Conservation (phyloP, 1,140 invertebrate species). For the Cotesia chilonis region DNA sequence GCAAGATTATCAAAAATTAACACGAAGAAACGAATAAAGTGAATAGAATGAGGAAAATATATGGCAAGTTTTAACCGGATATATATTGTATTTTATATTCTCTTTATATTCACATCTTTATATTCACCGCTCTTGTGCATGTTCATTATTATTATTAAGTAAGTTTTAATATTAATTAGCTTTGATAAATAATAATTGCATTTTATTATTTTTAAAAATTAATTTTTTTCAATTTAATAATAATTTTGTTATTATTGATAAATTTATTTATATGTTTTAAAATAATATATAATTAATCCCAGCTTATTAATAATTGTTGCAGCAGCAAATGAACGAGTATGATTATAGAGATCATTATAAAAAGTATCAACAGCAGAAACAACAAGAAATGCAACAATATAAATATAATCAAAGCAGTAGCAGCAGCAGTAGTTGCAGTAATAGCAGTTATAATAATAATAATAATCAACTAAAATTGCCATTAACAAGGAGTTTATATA, state of each 20-base stretch:
- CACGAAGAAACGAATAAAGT: neutral
- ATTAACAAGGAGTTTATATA: conserved; percentile 58
- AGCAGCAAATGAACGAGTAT: conserved; percentile 62
- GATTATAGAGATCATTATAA: conserved; percentile 65
- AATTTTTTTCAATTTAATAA: neutral
- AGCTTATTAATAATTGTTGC: conserved; percentile 54
- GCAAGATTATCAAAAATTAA: neutral
- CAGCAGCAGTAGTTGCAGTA: conserved; percentile 55
- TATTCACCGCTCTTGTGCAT: conserved; percentile 51
- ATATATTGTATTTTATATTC: conserved; percentile 54
- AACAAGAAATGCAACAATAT: conserved; percentile 63
- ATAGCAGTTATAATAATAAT: conserved; percentile 37
- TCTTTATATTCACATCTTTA: too few relatives aligned
- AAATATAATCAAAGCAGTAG: conserved; percentile 62
- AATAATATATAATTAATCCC: neutral
- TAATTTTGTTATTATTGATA: neutral
- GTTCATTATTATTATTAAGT: conserved; percentile 50
- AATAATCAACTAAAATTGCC: conserved; percentile 59
- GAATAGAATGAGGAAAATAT: conserved; percentile 30
- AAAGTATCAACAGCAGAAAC: conserved; percentile 53
- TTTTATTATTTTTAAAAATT: neutral
- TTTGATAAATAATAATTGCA: conserved; percentile 21
- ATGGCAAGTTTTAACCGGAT: conserved; percentile 54
- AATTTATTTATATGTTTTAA: neutral
- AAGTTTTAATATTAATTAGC: conserved; percentile 48